Conservation (phyloP, 1,140 invertebrate genomes). For the Bathynomus jamesi region DNA sequence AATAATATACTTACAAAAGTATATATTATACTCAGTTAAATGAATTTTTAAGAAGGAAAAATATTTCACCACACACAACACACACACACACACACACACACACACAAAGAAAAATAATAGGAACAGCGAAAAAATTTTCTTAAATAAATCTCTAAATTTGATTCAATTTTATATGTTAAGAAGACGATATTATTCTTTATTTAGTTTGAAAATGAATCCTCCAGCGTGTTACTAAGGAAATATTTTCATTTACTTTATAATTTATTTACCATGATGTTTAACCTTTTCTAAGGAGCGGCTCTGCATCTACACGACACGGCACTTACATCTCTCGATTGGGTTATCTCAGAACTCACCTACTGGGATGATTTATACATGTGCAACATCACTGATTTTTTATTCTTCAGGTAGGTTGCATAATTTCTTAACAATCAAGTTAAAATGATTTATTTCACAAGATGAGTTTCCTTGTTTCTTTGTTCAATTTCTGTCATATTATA, state of each 20-base stretch:
- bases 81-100: too few species aligned
- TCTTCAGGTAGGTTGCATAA: conserved; percentile 17
- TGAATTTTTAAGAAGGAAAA: too few species aligned
- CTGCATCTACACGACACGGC: conserved; percentile 64
- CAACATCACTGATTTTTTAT: neutral
- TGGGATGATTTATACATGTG: conserved; percentile 61
- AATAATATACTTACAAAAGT: too few species aligned
- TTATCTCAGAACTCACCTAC: conserved; percentile 59
- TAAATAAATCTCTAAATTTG: neutral
- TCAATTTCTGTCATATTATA: too few species aligned
- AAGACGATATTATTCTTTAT: neutral
- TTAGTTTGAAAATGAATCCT: neutral
- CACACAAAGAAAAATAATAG: too few species aligned
- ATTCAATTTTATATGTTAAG: neutral
- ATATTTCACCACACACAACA: too few species aligned
- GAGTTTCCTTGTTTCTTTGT: too few species aligned
- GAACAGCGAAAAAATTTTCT: too few species aligned
- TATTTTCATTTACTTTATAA: neutral
- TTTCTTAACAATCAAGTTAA: too few species aligned
- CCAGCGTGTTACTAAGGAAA: neutral
- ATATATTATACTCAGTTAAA: too few species aligned
- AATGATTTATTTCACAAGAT: too few species aligned
- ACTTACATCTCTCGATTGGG: conserved; percentile 55
- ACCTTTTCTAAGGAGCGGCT: conserved; percentile 53
- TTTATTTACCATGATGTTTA: neutral